Percentiles rank a stretch among this genome's conserved stretches.
Conservation (phyloP, 2,888 invertebrate species). For the Allacma fusca region DNA sequence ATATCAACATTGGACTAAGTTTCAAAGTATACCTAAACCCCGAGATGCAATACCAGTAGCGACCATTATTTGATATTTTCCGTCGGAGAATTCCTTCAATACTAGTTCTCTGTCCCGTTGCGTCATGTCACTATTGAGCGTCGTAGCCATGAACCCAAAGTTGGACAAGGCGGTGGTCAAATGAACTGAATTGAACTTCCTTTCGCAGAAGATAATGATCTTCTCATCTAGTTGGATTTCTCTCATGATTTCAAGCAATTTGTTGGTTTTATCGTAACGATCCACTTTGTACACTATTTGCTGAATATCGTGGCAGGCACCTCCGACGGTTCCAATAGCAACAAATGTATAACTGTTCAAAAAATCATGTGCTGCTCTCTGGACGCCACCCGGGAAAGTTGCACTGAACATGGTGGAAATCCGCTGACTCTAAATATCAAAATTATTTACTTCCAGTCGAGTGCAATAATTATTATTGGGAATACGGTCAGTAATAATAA, state of each 20-base stretch:
- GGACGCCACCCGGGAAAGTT: conserved; percentile 77
- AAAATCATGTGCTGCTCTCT: conserved; percentile 80
- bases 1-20: too few relatives aligned
- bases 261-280: conserved; percentile 77
- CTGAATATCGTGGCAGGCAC: conserved; percentile 88
- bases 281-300: conserved; percentile 78
- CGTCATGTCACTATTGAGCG: conserved; percentile 69
- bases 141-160: conserved; percentile 68
- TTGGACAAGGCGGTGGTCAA: conserved; percentile 27
- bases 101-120: conserved; percentile 74
- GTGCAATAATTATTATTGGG: conserved; percentile 7
- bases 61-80: conserved; percentile 82
- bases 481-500: too few relatives aligned
- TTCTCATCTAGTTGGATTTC: conserved; percentile 64
- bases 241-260: conserved; percentile 75
- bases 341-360: conserved; percentile 82
- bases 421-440: conserved; percentile 69
- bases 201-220: conserved; percentile 88
- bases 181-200: conserved; percentile 82
- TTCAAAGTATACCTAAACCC: conserved; percentile 80
- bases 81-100: conserved; percentile 80
- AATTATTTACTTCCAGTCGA: conserved; percentile 44
- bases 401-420: conserved; percentile 80
- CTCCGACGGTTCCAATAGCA: conserved; percentile 89
- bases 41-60: conserved; percentile 95